phyloP scores from a whole-genome alignment of 2,113 vertebrate species.

The Microtus oregoni region DNA sequence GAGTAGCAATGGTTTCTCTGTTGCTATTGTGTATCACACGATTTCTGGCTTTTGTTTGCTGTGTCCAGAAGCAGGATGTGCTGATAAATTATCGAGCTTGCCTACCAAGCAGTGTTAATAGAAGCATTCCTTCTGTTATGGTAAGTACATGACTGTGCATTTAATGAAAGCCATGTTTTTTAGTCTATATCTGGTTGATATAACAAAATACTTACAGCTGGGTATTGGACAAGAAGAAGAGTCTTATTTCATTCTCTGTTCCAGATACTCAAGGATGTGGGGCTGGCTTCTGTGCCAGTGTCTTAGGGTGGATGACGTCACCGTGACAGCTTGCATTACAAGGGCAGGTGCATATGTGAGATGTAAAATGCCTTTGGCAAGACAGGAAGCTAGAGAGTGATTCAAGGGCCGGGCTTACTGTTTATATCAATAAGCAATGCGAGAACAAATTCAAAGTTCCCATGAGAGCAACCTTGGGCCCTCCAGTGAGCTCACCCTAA shows the following conservation, averaged over 20 bases:
- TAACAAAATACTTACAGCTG: neutral
- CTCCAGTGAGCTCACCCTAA: neutral
- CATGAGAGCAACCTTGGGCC: neutral
- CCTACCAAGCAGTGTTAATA: neutral
- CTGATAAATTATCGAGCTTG: neutral
- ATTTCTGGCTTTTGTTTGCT: slow-evolving; percentile 2
- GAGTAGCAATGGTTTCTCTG: neutral
- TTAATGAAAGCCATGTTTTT: neutral
- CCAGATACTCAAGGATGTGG: neutral
- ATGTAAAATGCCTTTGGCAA: neutral
- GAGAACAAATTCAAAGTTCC: neutral
- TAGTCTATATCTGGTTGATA: neutral
- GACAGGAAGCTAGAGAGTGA: neutral
- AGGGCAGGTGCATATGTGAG: neutral
- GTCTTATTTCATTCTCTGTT: neutral
- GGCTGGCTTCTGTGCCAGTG: neutral
- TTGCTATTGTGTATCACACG: neutral
- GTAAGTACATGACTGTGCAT: neutral
- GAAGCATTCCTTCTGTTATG: neutral
- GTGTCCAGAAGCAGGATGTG: neutral
- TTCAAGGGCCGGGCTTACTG: neutral
- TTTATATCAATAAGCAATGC: neutral
- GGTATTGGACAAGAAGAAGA: neutral
- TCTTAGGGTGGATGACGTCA: neutral
- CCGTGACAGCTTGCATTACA: neutral